phyloP scores from a whole-genome alignment of 2,888 invertebrate species.

The Herminia tarsipennalis region DNA sequence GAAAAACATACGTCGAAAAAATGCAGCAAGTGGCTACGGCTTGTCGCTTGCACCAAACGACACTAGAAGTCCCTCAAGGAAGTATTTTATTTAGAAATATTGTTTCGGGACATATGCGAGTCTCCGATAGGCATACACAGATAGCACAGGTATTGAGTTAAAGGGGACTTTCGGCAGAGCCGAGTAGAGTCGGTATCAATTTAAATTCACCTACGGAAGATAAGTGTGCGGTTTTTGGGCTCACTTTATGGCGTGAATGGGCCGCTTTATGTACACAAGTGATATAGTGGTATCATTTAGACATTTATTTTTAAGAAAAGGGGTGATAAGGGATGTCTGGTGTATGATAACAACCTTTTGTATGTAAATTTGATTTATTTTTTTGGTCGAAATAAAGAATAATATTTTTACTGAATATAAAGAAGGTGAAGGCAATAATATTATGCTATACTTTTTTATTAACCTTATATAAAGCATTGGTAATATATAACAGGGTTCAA shows the following conservation, averaged over 20 bases:
- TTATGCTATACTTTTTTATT: no score
- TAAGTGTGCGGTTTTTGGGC: conserved; percentile 44
- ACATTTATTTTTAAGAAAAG: conserved; percentile 7
- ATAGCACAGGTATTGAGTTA: conserved; percentile 65
- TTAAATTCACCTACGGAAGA: conserved; percentile 55
- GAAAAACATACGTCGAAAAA: no score
- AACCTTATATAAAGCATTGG: no score
- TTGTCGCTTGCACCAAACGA: conserved; percentile 30
- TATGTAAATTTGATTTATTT: background rate
- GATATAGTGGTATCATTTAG: conserved; percentile 32
- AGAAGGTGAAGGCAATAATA: no score
- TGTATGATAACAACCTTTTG: background rate
- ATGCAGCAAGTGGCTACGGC: conserved; percentile 9
- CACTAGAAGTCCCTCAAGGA: conserved; percentile 53
- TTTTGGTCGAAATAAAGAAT: no score
- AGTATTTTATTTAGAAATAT: conserved; percentile 81
- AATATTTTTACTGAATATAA: no score
- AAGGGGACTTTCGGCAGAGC: conserved; percentile 27
- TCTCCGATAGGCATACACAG: conserved; percentile 57
- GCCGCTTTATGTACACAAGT: conserved; percentile 37
- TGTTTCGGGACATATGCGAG: conserved; percentile 70
- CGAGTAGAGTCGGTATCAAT: conserved; percentile 51
- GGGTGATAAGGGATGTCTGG: background rate
- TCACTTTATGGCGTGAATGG: conserved; percentile 42
- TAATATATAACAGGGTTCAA: no score